Base-by-base conservation (phyloP, 1,140 invertebrate species). In the Bombyx mandarina region DNA sequence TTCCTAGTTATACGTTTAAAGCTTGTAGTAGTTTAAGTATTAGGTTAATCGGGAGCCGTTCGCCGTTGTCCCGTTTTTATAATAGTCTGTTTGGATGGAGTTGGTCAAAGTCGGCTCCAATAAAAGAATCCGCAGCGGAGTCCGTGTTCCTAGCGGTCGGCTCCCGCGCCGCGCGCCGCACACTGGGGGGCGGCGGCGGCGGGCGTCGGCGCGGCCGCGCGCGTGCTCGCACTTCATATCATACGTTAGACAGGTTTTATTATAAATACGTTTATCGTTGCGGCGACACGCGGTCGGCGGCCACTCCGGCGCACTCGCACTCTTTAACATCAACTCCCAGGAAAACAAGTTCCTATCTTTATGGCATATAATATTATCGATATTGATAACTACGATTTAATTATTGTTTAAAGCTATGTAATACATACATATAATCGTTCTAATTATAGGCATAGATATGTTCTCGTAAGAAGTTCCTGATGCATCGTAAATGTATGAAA, bases 311-410 rank as follows among this genome's bases (percentile, higher is more conserved):
- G 74, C 73, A 61, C 56, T 62, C 53, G 62, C 60, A 71, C 61
- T 65, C 71, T 70, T 74, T 77, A 88, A 73, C 86, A 88, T 86
- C 86, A 73, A 82, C 81, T 87, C 89, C 89, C 90, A 90, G 90
- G 89, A 90, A 91, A 91, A 89, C 90, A 91, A 91, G 90, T 91
- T 91, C 90, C 90, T 91, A 91, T 90, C 85, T 89, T 88, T 89
- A 89, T 89, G 85, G 84, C 88, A 89, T 89, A 89, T 89, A 89
- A 88, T 88, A 88, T 88, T 89, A 88, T 89, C 84, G 86, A 86
- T 89, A 88, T 86, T 89, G 82, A 88, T 88, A 88, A 88, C 83
- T 88, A 88, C 87, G 85, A 86, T 88, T 88, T 88, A 89, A 89
- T 89, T 87, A 88, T 86, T 85, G 81, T 87, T 87, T 87, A 85